Conservation (phyloP, 2,888 invertebrate genomes). For the Leptinotarsa tumamoca region DNA sequence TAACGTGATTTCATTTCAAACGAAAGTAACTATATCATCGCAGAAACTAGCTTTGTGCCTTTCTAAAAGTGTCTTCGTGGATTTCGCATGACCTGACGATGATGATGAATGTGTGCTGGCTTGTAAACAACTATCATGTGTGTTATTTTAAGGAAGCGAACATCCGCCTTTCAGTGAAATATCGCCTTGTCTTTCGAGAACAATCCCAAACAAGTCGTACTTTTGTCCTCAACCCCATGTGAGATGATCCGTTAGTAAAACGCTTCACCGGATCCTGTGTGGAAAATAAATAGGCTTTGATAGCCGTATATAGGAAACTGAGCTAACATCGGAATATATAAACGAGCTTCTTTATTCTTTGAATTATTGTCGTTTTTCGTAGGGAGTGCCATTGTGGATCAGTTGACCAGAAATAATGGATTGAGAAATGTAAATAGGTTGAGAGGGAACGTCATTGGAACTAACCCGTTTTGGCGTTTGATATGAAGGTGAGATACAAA, state of each 20-base stretch:
- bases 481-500: neutral
- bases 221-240: slow-evolving; percentile 63
- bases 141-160: slow-evolving; percentile 67
- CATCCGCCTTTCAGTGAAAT: slow-evolving; percentile 66
- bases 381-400: slow-evolving; percentile 42
- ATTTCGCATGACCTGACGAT: slow-evolving; percentile 59
- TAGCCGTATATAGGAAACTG: slow-evolving; percentile 62
- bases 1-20: neutral
- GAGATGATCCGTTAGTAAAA: slow-evolving; percentile 65
- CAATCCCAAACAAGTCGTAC: slow-evolving; percentile 65
- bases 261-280: slow-evolving; percentile 61
- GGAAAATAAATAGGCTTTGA: slow-evolving; percentile 65
- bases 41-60: neutral
- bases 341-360: slow-evolving; percentile 56
- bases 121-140: slow-evolving; percentile 63
- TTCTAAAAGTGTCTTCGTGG: slow-evolving; percentile 17
- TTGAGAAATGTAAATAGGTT: slow-evolving; percentile 49
- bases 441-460: neutral
- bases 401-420: slow-evolving; percentile 48
- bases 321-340: slow-evolving; percentile 60
- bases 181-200: slow-evolving; percentile 64
- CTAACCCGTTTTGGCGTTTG: neutral
- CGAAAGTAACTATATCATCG: slow-evolving; percentile 6
- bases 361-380: slow-evolving; percentile 57
- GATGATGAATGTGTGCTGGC: slow-evolving; percentile 62